phyloP scores from a whole-genome alignment of 2,113 vertebrate genomes.

The Tapirus terrestris region DNA sequence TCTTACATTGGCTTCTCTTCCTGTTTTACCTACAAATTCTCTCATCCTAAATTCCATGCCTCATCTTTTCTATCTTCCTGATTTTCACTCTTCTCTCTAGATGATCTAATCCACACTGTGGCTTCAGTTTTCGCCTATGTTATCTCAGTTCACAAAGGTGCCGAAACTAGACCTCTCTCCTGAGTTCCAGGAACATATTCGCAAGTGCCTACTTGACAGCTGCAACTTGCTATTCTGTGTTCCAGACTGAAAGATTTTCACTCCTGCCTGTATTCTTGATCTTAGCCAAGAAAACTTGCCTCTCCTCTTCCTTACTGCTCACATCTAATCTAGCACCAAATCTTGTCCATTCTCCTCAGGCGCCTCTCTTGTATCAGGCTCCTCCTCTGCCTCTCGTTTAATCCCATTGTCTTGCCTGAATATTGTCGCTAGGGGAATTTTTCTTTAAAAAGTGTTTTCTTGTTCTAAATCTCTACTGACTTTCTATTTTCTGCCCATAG shows the following conservation, averaged over 20 bases:
- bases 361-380: background rate
- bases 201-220: background rate
- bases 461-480: conserved; percentile 3
- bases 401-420: background rate
- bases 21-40: background rate
- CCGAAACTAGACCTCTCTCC: background rate
- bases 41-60: background rate
- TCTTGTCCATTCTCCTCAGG: background rate
- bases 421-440: background rate
- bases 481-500: background rate
- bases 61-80: background rate
- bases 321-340: background rate
- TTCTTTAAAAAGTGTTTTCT: background rate
- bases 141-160: background rate
- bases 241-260: background rate
- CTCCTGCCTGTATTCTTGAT: background rate
- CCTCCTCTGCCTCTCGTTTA: background rate
- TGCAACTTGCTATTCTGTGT: background rate
- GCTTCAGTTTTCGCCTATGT: background rate
- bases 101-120: background rate
- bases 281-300: background rate
- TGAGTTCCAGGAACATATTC: background rate
- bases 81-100: background rate
- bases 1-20: background rate
- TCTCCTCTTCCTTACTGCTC: background rate